Conservation (phyloP, 2,888 invertebrate species). For the Polylopha cassiicola region DNA sequence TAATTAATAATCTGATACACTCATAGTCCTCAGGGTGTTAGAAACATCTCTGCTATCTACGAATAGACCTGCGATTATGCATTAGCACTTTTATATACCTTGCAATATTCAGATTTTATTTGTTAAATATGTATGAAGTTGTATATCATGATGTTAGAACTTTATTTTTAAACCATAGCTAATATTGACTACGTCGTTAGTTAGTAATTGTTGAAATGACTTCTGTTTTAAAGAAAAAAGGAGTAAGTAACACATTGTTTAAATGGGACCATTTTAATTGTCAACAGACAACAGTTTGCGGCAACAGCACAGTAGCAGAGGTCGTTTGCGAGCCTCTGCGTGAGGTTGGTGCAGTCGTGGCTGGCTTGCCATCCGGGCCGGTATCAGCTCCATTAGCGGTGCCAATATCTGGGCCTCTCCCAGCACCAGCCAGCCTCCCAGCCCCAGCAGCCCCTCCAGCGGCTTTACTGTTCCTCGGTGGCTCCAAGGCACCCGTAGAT, state of each 20-base stretch:
- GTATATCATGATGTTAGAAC: too few relatives aligned
- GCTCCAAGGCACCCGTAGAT: constrained; percentile 80
- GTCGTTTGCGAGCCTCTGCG: constrained; percentile 63
- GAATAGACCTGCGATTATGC: too few relatives aligned
- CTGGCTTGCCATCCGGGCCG: constrained; percentile 61
- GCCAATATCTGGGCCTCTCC: constrained; percentile 48
- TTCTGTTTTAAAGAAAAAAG: constrained; percentile 4
- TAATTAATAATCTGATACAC: too few relatives aligned
- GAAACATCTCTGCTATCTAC: too few relatives aligned
- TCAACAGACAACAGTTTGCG: constrained; percentile 63
- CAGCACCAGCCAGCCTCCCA: constrained; percentile 44
- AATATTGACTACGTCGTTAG: too few relatives aligned
- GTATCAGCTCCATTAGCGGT: constrained; percentile 51
- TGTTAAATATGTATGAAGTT: too few relatives aligned
- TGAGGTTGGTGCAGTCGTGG: constrained; percentile 61
- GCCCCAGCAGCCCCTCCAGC: constrained; percentile 48
- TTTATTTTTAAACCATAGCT: too few relatives aligned
- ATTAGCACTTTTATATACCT: too few relatives aligned
- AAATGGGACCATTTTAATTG: constrained; percentile 22
- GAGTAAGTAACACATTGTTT: constrained; percentile 4
- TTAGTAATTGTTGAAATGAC: too few relatives aligned
- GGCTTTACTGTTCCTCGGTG: constrained; percentile 77
- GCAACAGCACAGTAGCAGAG: constrained; percentile 65
- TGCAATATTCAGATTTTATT: too few relatives aligned
- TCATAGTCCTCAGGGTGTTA: too few relatives aligned